Evolutionary conservation across 2,797 vertebrate species (phyloP), one percentile per base, ranked within the genome.

Genomic region (Crocidura indochinensis): DNA sequence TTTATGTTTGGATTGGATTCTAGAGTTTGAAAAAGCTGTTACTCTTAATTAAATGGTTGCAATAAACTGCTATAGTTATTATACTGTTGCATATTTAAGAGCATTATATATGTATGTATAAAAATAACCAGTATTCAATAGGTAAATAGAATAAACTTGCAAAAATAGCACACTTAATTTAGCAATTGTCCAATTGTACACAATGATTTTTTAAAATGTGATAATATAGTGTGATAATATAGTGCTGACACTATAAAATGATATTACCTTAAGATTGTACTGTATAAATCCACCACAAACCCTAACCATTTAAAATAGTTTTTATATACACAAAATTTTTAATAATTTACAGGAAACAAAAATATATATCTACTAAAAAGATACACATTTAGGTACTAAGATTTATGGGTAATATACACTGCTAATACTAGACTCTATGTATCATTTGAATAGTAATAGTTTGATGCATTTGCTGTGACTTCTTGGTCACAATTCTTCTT

Each of bases 31-130:
- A 96, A 94, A 96, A 94, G 95, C 96, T 94, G 96, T 97, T 96
- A 95, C 84, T 95, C 96, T 97, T 97, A 97, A 97, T 97, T 97
- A 96, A 97, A 97, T 96, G 94, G 94, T 96, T 91, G 94, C 94
- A 95, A 96, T 97, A 97, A 97, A 96, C 90, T 95, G 92, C 94
- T 96, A 92, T 87, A 6, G 14, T 96, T 95, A 93, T 95, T 91
- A 97, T 96, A 92, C 88, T 92, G 62, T 93, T 94, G 94, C 89
- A 96, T 97, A 96, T 95, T 95, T 95, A 92, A 92, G 74, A 92
- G 80, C 91, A 95, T 94, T 97, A 95, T 95, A 91, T 95, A 94
- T 95, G 95, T 95, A 89, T 95, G 88, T 93, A 56, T 84, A 68
- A 90, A 91, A 84, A 89, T 56, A 93, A 29, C 31, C n/a, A 82